Evolutionary conservation across 2,888 invertebrate species (phyloP), one percentile per base, ranked within the genome.

Genomic region (Cataglyphis livida): DNA sequence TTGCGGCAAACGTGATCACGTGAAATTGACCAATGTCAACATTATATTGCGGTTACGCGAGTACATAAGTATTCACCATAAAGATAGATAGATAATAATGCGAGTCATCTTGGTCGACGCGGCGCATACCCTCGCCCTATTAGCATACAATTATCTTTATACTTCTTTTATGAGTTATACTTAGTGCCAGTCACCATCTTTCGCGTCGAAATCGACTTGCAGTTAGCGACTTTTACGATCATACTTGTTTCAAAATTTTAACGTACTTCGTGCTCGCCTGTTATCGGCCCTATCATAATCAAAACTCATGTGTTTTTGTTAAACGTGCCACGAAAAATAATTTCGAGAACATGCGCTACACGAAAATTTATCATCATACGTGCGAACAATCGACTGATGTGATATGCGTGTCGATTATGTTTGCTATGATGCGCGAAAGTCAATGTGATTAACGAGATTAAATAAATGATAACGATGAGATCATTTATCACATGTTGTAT

Each of bases 141-240:
- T 93, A 93, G 92, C 93, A 93, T 92, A 92, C 90, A 92, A 93
- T 93, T 93, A 93, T 91, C 91, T 90, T 92, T 92, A 92, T 89
- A 90, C 90, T 88, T 90, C 90, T 92, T 91, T 92, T 92, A 91
- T 90, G 92, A 92, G 92, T 93, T 91, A 92, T 93, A 93, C 92
- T 92, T 92, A 92, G 90, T 88, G 81, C 59, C 87, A 79, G 89
- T 87, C 87, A 82, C 4, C 38, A 32, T 9, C 59, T 0, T 15
- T 12, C 64, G 62, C 41, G 61, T 73, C 59, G 78, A 71, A 59
- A 62, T 44, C 66, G 81, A 78, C 87, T 81, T 73, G 71, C 84
- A 90, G 82, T 90, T 90, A 76, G 87, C 86, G 86, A 90, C 91
- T 88, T 90, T 90, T 90, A 90, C 87, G 90, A 90, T 91, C 90